Evolutionary conservation across 2,113 vertebrate species (phyloP), one percentile per base, ranked within the genome.

Genomic region (Gasterosteus nipponicus): DNA sequence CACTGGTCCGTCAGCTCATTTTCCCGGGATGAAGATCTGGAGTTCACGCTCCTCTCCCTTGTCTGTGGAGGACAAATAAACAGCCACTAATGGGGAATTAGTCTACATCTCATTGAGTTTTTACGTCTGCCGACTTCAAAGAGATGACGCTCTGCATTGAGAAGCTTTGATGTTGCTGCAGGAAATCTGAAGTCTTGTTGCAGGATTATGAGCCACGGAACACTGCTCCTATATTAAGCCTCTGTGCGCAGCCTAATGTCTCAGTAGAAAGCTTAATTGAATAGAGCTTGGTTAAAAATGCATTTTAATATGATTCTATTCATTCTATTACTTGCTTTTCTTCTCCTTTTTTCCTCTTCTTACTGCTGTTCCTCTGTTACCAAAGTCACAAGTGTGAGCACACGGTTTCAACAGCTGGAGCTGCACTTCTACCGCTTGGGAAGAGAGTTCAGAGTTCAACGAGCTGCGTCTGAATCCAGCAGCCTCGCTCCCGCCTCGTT

Each of bases 71-170:
- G 75, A 66, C 54, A 47, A 83, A 75, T 63, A 72, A 85, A 76
- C 78, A 80, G 80, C 82, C 73, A 80, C 87, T 75, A 78, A 76
- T n/a, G 42, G 61, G 66, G 38, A 80, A 84, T 80, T 69, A 78
- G 62, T 33, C 54, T 66, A 39, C 58, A 38, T 73, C 79, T 77
- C 77, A 61, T 44, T 76, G 74, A 68, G 53, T 46, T 46, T 46
- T 38, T 31, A 18, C 71, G 60, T 18, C 31, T 2, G 29, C 39
- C n/a, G 67, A 85, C 81, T 87, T 89, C 83, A 84, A 84, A 89
- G 78, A 64, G 29, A n/a, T 10, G 5, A 29, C 26, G 42, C 41
- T 65, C 14, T 46, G 35, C 69, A 63, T 41, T 3, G 53, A 49
- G 62, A 39, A 9, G 71, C 83, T 87, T 78, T 86, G 82, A 85